phyloP scores from a whole-genome alignment of 2,797 vertebrate species.

The Sebastes vulpes region DNA sequence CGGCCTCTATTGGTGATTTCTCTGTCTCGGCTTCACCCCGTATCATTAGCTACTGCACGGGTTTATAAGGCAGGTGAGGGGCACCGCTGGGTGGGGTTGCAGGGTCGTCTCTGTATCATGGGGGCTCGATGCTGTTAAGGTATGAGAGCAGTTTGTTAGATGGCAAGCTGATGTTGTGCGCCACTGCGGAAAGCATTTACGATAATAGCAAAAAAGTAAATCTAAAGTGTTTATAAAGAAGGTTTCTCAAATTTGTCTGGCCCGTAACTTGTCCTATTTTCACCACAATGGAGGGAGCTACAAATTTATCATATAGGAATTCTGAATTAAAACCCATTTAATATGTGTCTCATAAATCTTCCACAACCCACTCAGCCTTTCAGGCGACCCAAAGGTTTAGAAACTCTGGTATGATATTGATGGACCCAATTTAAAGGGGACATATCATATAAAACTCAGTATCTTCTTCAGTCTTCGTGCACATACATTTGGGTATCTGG shows the following conservation, averaged over 20 bases:
- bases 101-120: background rate
- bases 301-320: background rate
- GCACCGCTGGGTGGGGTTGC: background rate
- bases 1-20: slow-evolving; percentile 9
- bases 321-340: background rate
- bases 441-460: background rate
- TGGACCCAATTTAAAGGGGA: background rate
- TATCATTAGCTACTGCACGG: slow-evolving; percentile 33
- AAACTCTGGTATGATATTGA: background rate
- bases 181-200: background rate
- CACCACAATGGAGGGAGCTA: no score
- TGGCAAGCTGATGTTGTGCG: background rate
- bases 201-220: background rate
- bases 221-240: background rate
- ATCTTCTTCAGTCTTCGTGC: background rate
- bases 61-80: background rate
- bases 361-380: background rate
- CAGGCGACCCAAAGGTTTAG: background rate
- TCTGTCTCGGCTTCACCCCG: slow-evolving; percentile 5
- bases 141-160: background rate
- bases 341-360: background rate
- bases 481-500: background rate
- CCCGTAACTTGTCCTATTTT: background rate
- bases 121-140: background rate
- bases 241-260: background rate